phyloP scores from a whole-genome alignment of 2,113 vertebrate genomes.

The Synchiropus splendidus region DNA sequence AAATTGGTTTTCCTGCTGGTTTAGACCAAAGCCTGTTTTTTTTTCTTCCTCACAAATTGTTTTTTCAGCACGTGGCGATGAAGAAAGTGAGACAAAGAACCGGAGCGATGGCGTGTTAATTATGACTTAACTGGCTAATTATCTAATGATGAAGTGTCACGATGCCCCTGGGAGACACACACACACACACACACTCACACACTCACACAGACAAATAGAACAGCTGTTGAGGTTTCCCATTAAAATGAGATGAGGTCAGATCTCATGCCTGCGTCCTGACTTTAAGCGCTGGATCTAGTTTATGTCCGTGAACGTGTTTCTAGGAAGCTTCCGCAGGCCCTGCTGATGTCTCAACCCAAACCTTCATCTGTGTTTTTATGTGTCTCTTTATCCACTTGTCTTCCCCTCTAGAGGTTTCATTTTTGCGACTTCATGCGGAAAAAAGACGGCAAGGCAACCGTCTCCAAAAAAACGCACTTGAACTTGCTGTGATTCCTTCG shows the following conservation, averaged over 20 bases:
- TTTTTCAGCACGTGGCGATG: conserved; percentile 14
- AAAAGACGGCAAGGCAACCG: no score
- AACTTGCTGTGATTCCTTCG: no score
- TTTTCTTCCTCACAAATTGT: conserved; percentile 1
- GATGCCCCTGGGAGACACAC: conserved; percentile 31
- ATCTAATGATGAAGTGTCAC: conserved; percentile 52
- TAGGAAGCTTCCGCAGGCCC: no score
- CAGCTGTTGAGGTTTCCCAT: conserved; percentile 36
- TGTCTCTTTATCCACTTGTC: no score
- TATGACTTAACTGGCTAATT: conserved; percentile 55
- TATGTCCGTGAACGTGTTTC: no score
- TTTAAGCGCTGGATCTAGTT: no score
- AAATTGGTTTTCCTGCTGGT: conserved; percentile 7
- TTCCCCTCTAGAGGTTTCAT: no score
- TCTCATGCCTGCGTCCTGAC: conserved; percentile 3
- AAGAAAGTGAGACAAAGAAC: conserved; percentile 26
- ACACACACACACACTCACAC: conserved; percentile 3
- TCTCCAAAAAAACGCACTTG: no score
- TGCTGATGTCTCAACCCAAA: no score
- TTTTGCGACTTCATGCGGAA: no score
- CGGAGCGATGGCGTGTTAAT: conserved; percentile 44
- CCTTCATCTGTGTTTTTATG: no score
- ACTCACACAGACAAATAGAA: conserved; percentile 3
- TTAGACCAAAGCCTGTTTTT: not conserved
- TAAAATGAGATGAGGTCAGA: conserved; percentile 25